Evolutionary conservation across 2,797 vertebrate species (phyloP), one percentile per base, ranked within the genome.

Genomic region (Takifugu rubripes): DNA sequence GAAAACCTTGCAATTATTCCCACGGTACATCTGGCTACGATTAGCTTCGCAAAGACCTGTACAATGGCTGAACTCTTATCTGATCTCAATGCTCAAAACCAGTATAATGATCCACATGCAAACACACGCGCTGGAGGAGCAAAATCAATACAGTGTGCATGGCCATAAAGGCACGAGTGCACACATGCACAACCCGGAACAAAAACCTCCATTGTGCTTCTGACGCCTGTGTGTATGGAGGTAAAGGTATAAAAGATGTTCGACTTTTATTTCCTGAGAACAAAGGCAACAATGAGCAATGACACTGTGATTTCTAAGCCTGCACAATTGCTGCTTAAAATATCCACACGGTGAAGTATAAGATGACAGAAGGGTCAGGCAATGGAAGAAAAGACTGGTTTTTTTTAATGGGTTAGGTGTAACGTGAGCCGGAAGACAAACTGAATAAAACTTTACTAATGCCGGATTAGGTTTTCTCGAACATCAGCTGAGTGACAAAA

Each of bases 1-100:
- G 51, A 48, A 77, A 71, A 53, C 17, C 57, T 36, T 62, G 27
- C 61, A 78, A 86, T 83, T 82, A 74, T 77, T 78, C 81, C 59
- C 56, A 76, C 68, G 26, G 66, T 65, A 79, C 82, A 85, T 77
- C 70, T 88, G 84, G 74, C 59, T 74, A 67, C 68, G 61, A 78
- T 87, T 84, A 83, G 46, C 61, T 70, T 65, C 46, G 61, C 58
- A 71, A 68, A 70, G 61, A 56, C 36, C 33, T 55, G 64, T 31
- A 74, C 52, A 77, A 84, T 59, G 78, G 65, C 53, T 25, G 16
- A 43, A 52, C 60, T 24, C 31, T 52, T 58, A 59, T 53, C 44
- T 52, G 25, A 40, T 56, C 49, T 58, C 59, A 57, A 12, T 21
- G 25, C 17, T 3, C 31, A 55, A 3, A 11, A 27, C 45, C 54